Base-by-base conservation (phyloP, 2,797 vertebrate genomes). In the Margarornis squamiger region DNA sequence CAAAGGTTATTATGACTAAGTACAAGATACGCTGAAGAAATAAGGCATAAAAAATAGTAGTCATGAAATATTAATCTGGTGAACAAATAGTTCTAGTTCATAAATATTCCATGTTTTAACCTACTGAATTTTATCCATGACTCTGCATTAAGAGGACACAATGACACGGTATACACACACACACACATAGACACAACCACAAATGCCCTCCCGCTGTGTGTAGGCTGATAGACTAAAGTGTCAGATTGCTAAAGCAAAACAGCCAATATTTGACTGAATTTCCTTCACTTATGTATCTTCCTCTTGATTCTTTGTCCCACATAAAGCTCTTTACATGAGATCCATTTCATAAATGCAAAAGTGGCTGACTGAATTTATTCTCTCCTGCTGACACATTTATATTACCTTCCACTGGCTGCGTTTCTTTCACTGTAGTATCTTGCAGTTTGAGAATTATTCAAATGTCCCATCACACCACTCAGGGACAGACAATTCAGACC, bases 21-120 rank as follows among this genome's bases (percentile, higher is more conserved):
- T 51, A 79, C 38, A 85, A 97, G 49, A 87, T 34, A 54, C 8
- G 22, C 36, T 84, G 32, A 88, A 95, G 87, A 77, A 92, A 79
- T 14, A 67, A 92, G 81, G 91, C 72, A 89, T 27, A 85, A 94
- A 77, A 88, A 88, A 77, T 3, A 57, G 15, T 59, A 48, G n/a
- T 88, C 24, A 93, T 95, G 90, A 97, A 95, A 94, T 86, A 96
- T 97, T 96, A 32, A 97, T 95, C 66, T 29, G 13, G 24, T 71
- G 70, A 93, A 39, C 43, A 95, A 87, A 86, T 68, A 39, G 3
- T 77, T 93, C 48, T 41, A 61, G 48, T 81, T 95, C 86, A 92
- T 92, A 91, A 90, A 93, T 93, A 94, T 95, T 92, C 55, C 29
- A 43, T 67, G 54, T n/a, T 91, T 91, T 77, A 92, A 86, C 49